Conservation (phyloP, 2,113 vertebrate genomes). For the Bagarius yarrelli region DNA sequence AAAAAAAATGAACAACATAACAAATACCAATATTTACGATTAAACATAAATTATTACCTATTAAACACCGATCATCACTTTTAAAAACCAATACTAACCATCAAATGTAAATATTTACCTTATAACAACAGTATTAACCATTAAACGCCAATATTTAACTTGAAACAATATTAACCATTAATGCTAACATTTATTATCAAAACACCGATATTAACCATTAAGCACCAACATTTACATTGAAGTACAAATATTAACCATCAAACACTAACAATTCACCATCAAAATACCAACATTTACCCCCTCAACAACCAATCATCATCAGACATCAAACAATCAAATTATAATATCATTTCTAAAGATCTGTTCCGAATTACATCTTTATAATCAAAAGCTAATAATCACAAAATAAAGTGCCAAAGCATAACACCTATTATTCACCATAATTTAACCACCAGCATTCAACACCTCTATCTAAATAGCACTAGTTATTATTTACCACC, state of each 20-base stretch:
- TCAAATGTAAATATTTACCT: neutral
- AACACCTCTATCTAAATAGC: neutral
- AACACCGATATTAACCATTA: neutral
- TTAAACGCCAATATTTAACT: neutral
- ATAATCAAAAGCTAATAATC: neutral
- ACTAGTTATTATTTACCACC: neutral
- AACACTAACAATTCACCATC: neutral
- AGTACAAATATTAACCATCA: neutral
- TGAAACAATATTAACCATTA: neutral
- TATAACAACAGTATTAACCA: neutral
- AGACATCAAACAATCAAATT: too few species aligned
- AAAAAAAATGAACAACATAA: neutral
- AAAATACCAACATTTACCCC: too few species aligned
- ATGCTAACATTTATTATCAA: too few species aligned
- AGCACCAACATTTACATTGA: neutral
- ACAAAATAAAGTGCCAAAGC: neutral
- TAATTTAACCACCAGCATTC: neutral
- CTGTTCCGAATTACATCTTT: too few species aligned
- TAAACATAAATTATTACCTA: neutral
- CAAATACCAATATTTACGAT: neutral
- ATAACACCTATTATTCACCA: neutral
- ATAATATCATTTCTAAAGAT: too few species aligned
- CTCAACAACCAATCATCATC: neutral
- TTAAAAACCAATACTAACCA: neutral
- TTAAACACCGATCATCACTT: neutral